Evolutionary conservation across 2,888 invertebrate species (phyloP).

Genomic region (Podabrus alpinus): DNA sequence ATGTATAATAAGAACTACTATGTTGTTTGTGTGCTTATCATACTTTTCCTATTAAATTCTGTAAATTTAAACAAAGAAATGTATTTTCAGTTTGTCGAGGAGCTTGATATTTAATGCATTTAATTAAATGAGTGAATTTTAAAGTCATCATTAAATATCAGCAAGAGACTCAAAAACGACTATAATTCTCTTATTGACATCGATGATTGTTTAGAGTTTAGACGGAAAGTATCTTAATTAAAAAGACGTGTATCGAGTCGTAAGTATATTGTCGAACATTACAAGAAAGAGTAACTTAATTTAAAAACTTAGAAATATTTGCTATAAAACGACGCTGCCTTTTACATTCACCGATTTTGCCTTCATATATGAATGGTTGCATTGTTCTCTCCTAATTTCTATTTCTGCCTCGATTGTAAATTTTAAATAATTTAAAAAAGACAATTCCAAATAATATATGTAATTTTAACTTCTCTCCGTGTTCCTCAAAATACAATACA

Average conservation of each 20-base stretch:
- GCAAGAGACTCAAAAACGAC: not conserved
- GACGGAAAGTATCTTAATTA: not conserved
- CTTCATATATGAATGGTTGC: not conserved
- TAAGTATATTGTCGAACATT: not conserved
- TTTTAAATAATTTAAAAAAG: not conserved
- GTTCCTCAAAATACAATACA: not conserved
- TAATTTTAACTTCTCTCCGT: not conserved
- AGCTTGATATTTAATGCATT: not conserved
- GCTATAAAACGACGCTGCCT: too few species aligned
- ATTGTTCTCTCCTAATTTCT: not conserved
- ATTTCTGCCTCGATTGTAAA: not conserved
- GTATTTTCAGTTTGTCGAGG: not conserved
- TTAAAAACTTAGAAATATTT: too few species aligned
- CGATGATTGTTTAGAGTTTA: not conserved
- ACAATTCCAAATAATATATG: not conserved
- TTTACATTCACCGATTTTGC: not conserved
- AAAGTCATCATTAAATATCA: not conserved
- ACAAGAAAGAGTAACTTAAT: too few species aligned
- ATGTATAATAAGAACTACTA: too few species aligned
- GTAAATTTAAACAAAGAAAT: not conserved
- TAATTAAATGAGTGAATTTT: not conserved
- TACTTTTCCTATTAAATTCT: not conserved
- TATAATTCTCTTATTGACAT: not conserved
- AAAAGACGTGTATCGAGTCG: not conserved
- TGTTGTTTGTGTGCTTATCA: not conserved